Conservation (phyloP, 1,140 invertebrate genomes). For the Micrasema minimum region DNA sequence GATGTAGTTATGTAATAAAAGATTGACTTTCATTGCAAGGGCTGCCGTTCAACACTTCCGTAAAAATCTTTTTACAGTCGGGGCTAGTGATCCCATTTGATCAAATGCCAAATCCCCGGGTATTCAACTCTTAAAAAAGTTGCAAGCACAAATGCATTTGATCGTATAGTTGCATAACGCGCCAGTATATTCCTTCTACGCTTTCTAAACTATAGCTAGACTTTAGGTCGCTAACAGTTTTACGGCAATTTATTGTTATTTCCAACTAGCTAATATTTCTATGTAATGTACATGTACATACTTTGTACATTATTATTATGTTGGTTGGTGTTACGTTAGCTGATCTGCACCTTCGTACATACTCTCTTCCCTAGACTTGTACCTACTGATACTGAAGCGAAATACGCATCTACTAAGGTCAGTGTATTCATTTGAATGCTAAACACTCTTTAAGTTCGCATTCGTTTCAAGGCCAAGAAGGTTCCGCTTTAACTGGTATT, state of each 20-base stretch:
- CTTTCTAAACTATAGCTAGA: constrained; percentile 9
- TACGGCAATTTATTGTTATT: background rate
- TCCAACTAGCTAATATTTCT: no score
- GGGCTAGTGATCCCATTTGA: constrained; percentile 28
- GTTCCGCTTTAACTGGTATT: background rate
- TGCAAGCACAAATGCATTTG: constrained; percentile 26
- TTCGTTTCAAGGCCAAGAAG: constrained; percentile 2
- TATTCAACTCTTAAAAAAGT: constrained; percentile 32
- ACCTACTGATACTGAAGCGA: constrained; percentile 6
- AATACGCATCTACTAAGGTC: background rate
- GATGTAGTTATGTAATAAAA: background rate
- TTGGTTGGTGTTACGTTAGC: no score
- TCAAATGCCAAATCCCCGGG: constrained; percentile 28
- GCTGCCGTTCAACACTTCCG: constrained; percentile 22
- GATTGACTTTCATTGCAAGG: constrained; percentile 29
- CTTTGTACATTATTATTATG: no score
- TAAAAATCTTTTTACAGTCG: constrained; percentile 37
- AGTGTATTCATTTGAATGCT: background rate
- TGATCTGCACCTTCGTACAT: no score
- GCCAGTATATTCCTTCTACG: constrained; percentile 10
- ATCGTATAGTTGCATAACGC: constrained; percentile 25
- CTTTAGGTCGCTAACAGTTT: background rate
- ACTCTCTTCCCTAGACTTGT: background rate
- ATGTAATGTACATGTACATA: background rate
- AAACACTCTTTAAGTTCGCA: background rate